These are phyloP conservation scores for Phyllopteryx taeniolatus DNA, from an alignment of 2,113 vertebrate genomes.

Conservation along the genomic window DNA sequence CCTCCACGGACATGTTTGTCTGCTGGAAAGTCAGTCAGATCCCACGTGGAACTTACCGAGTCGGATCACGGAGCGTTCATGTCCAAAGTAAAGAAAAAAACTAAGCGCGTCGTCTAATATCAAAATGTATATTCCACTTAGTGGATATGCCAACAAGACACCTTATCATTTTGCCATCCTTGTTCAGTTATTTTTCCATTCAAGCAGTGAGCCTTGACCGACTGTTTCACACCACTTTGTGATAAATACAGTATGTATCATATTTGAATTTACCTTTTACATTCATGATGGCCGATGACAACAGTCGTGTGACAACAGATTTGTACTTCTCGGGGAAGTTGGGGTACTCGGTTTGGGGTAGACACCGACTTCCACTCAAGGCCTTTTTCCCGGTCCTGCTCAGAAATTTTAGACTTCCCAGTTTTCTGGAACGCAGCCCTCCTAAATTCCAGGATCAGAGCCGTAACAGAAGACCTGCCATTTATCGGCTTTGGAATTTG, in stretches of 20 bases:
- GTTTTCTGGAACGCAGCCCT: not conserved
- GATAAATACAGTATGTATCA: not conserved
- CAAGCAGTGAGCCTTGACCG: not conserved
- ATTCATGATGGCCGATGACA: not conserved
- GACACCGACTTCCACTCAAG: not conserved
- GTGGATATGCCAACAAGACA: not conserved
- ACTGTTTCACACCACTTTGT: not conserved
- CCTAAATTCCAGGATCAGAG: not conserved
- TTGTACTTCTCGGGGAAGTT: not conserved
- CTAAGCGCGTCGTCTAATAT: not conserved
- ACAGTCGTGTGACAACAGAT: not conserved
- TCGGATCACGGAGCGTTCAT: not conserved
- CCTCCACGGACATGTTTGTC: constrained; percentile 19
- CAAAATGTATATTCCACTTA: not conserved
- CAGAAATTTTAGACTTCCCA: not conserved
- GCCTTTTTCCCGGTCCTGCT: not conserved
- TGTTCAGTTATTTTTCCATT: not conserved
- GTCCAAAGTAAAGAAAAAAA: not conserved
- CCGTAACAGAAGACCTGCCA: not conserved
- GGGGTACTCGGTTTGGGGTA: not conserved
- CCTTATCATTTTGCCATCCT: not conserved
- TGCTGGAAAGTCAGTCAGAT: not conserved
- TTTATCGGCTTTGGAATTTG: not conserved
- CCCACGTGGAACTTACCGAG: not conserved
- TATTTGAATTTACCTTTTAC: not conserved